Percentiles rank a stretch among this genome's conserved stretches.
Evolutionary conservation across 2,113 vertebrate genomes (phyloP).

Genomic region (Zingel zingel): DNA sequence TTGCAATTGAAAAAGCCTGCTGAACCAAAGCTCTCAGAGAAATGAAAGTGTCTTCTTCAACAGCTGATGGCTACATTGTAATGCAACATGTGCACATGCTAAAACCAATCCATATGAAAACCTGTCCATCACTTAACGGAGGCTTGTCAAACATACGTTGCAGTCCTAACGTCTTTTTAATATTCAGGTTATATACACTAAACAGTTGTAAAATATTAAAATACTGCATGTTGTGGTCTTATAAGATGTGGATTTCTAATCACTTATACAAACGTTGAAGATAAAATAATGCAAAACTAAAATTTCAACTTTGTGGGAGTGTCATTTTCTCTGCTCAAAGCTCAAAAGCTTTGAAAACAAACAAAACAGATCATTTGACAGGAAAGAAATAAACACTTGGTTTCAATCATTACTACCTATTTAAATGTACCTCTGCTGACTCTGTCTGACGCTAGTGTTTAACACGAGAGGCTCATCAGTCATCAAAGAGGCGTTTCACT

Average conservation of each 20-base stretch:
- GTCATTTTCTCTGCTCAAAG: conserved; percentile 65
- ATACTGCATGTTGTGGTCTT: conserved; percentile 56
- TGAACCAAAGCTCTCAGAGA: conserved; percentile 64
- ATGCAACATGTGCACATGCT: conserved; percentile 24
- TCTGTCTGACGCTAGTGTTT: conserved; percentile 39
- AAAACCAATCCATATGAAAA: conserved; percentile 49
- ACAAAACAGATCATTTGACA: conserved; percentile 14
- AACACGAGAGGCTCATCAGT: conserved; percentile 22
- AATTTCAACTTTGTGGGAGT: conserved; percentile 48
- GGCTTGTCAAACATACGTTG: conserved; percentile 46
- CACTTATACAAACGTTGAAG: neutral
- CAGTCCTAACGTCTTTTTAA: conserved; percentile 14
- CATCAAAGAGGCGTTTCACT: conserved; percentile 36
- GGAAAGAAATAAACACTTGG: conserved; percentile 41
- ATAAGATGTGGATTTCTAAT: conserved; percentile 42
- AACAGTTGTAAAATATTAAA: conserved; percentile 40
- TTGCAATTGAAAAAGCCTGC: conserved; percentile 55
- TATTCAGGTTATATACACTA: conserved; percentile 23
- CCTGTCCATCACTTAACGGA: conserved; percentile 12
- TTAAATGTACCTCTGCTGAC: conserved; percentile 15
- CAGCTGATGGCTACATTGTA: conserved; percentile 38
- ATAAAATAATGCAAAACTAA: conserved; percentile 25
- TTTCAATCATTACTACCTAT: neutral
- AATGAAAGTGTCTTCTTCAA: conserved; percentile 61
- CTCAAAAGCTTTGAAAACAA: conserved; percentile 17